A percentile compares a stretch with the other conserved stretches of the same genome.
These are phyloP conservation scores for Neosilurus hyrtlii DNA, from an alignment of 2,797 vertebrate genomes.

Conservation along the genomic window DNA sequence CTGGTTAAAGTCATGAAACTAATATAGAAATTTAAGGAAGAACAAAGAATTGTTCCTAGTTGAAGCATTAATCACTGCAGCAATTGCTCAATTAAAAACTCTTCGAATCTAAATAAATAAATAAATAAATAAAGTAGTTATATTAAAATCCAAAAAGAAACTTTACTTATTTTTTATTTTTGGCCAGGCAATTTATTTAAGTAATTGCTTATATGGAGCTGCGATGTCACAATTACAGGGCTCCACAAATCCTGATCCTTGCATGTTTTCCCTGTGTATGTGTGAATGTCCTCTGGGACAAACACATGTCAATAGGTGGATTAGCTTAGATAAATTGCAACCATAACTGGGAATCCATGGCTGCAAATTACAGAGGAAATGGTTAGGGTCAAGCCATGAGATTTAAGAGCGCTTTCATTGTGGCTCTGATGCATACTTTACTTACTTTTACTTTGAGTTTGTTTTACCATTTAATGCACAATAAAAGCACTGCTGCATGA, in stretches of 20 bases:
- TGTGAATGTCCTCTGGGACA: no score
- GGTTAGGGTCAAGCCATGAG: not conserved
- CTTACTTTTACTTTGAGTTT: not conserved
- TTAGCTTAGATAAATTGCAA: not conserved
- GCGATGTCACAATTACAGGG: not conserved
- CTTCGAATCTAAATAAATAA: no score
- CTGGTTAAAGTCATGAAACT: not conserved
- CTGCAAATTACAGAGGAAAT: not conserved
- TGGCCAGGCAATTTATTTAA: no score
- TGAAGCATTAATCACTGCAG: no score
- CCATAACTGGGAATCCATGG: not conserved
- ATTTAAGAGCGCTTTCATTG: slow-evolving; percentile 2
- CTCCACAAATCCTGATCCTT: not conserved
- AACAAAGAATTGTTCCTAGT: no score
- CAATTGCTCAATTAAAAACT: no score
- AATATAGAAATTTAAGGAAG: no score
- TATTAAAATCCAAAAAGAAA: no score
- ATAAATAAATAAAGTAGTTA: no score
- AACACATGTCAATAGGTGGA: no score
- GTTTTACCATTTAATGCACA: slow-evolving; percentile 43
- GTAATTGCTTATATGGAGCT: not conserved
- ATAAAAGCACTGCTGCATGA: slow-evolving; percentile 58
- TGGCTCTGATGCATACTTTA: slow-evolving; percentile 41
- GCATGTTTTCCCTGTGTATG: no score
- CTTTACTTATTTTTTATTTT: no score